Base-by-base conservation (phyloP, 1,140 invertebrate species). In the Formica exsecta region DNA sequence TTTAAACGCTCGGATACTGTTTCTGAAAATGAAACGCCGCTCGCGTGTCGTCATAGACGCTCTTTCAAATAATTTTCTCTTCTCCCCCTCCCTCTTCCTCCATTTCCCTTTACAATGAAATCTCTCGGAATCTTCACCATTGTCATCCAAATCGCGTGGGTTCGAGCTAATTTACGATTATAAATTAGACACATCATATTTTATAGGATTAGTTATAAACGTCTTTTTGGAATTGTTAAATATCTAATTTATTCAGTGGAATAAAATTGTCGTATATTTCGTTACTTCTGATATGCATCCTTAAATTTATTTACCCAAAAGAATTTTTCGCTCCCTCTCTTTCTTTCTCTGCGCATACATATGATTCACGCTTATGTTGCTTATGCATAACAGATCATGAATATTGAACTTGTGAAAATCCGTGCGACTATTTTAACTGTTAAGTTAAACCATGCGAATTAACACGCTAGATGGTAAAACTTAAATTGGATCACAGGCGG, bases 1-100 rank as follows among this genome's bases (percentile, higher is more conserved):
- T 83, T 74, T 83, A 83, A 83, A 57, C 59, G 57, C 51, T 25
- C 66, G 79, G 68, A 61, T 83, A 74, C 51, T 61, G 68, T 81
- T 81, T 61, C 54, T 36, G 54, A 83, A 74, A 83, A 73, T 83
- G 54, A 83, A 83, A 83, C 54, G n/a, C 54, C 11, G 66, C 16
- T 41, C 68, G 36, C 54, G 38, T 51, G 19, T 83, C 68, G 68
- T 48, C 68, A 44, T 54, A 22, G 36, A 11, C 48, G 61, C 48
- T 48, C 22, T 71, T 19, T 38, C 41, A 38, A 77, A 19, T 32
- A 7, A 44, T 32, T 70, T 7, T 51, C 44, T 71, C 44, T 11
- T 44, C 9, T 8, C 41, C 2, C 66, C 19, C 29, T 32, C 25
- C 19, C 16, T 16, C 32, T 54, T 2, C n/a, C 41, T 70, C 41